Conservation (phyloP, 1,140 invertebrate species). For the Streblospio benedicti region DNA sequence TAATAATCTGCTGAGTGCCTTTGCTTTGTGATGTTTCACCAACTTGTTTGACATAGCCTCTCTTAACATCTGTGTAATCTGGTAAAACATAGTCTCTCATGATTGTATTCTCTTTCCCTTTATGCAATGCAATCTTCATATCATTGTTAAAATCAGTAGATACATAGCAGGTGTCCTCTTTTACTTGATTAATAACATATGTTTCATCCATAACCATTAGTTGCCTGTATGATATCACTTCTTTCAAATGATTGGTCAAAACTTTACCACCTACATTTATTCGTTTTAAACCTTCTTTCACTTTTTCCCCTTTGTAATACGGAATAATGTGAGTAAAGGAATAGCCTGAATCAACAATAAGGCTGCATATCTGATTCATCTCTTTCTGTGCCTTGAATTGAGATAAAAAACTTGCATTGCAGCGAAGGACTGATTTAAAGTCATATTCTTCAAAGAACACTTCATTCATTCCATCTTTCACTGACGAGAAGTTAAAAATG, state of each 20-base stretch:
- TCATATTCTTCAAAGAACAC: conserved; percentile 97
- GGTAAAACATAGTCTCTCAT: conserved; percentile 87
- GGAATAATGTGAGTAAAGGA: conserved; percentile 93
- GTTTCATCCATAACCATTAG: conserved; percentile 99
- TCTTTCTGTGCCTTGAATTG: conserved; percentile 37
- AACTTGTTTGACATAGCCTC: conserved; percentile 61
- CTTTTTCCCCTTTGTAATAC: conserved; percentile 80
- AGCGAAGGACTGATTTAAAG: conserved; percentile 71
- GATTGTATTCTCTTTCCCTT: conserved; percentile 58
- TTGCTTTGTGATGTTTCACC: neutral
- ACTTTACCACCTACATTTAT: conserved; percentile 95
- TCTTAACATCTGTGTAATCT: conserved; percentile 77
- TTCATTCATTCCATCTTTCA: conserved; percentile 88
- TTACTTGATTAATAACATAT: conserved; percentile 95
- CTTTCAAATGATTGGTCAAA: conserved; percentile 95
- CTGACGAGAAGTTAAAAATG: conserved; percentile 82
- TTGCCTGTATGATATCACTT: conserved; percentile 89
- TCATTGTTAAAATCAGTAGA: conserved; percentile 76
- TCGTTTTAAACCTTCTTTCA: conserved; percentile 57
- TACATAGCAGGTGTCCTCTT: conserved; percentile 95
- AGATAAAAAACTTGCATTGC: conserved; percentile 56
- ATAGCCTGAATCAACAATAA: conserved; percentile 87
- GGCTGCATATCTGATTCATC: conserved; percentile 56
- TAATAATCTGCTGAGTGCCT: conserved; percentile 55
- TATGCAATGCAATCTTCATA: conserved; percentile 63